phyloP scores from a whole-genome alignment of 1,140 invertebrate genomes.

The Dreissena polymorpha region DNA sequence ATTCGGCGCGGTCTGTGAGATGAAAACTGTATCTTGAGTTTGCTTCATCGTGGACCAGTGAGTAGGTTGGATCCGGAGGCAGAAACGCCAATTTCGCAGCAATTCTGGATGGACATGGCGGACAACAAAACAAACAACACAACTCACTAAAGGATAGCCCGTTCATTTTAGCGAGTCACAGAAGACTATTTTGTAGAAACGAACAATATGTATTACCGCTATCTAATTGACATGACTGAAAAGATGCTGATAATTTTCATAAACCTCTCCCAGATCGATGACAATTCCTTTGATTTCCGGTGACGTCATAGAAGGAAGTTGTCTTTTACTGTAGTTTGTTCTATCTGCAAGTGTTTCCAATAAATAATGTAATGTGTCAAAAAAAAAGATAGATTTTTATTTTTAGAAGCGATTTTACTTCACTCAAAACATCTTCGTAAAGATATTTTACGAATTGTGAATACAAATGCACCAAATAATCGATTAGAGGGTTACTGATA shows the following conservation, averaged over 20 bases:
- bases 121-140: slow-evolving; percentile 99
- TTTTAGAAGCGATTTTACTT: too few species aligned
- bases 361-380: too few species aligned
- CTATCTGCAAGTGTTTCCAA: not conserved
- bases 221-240: not conserved
- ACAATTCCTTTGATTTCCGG: slow-evolving; percentile 37
- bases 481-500: too few species aligned
- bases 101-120: slow-evolving; percentile 98
- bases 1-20: slow-evolving; percentile 96
- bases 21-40: slow-evolving; percentile 83
- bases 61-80: slow-evolving; percentile 98
- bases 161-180: slow-evolving; percentile 69
- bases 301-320: slow-evolving; percentile 45
- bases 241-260: slow-evolving; percentile 9
- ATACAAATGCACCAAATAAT: too few species aligned
- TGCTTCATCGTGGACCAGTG: slow-evolving; percentile 83
- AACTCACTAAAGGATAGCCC: slow-evolving; percentile 87
- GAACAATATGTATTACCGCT: not conserved
- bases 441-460: too few species aligned
- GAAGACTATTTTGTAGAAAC: not conserved
- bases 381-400: too few species aligned
- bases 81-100: slow-evolving; percentile 98
- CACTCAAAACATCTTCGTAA: too few species aligned
- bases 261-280: slow-evolving; percentile 49
- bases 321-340: not conserved